A percentile compares a stretch with the other conserved stretches of the same genome.
phyloP scores from a whole-genome alignment of 2,113 vertebrate genomes.

The Mugil cephalus region DNA sequence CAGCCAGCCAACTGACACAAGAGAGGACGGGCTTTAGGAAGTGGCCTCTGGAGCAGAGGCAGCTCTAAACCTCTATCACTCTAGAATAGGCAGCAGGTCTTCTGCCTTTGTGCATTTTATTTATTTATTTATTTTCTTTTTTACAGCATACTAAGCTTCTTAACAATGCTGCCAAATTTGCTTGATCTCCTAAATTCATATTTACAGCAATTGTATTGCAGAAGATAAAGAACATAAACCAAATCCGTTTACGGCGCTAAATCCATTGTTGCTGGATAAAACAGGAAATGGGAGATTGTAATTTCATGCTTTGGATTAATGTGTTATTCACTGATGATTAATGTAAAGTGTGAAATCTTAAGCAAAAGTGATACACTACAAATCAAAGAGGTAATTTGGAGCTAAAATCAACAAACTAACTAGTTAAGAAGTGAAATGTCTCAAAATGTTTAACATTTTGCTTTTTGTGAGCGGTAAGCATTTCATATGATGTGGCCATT shows the following conservation, averaged over 20 bases:
- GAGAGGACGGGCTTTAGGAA: slow-evolving; percentile 28
- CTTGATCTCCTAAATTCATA: slow-evolving; percentile 82
- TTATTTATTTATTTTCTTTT: slow-evolving; percentile 20
- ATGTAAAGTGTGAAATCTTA: slow-evolving; percentile 80
- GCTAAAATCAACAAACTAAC: slow-evolving; percentile 49
- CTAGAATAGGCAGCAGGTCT: slow-evolving; percentile 55
- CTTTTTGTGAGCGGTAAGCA: background rate
- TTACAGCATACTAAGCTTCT: slow-evolving; percentile 76
- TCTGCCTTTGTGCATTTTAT: slow-evolving; percentile 39
- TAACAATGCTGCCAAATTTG: slow-evolving; percentile 77
- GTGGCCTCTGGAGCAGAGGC: slow-evolving; percentile 38
- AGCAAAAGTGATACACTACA: slow-evolving; percentile 65
- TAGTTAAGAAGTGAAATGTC: slow-evolving; percentile 28
- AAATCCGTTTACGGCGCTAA: slow-evolving; percentile 78
- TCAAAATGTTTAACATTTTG: slow-evolving; percentile 22
- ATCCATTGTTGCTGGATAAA: slow-evolving; percentile 77
- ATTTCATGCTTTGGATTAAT: slow-evolving; percentile 84
- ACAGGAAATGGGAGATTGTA: slow-evolving; percentile 71
- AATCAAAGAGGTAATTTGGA: slow-evolving; percentile 61
- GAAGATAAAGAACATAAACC: slow-evolving; percentile 79
- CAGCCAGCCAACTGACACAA: slow-evolving; percentile 42
- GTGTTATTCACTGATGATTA: slow-evolving; percentile 75
- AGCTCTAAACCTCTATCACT: slow-evolving; percentile 46
- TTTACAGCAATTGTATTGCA: slow-evolving; percentile 79
- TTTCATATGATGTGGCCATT: slow-evolving; percentile 34